Conservation (phyloP, 2,113 vertebrate genomes). For the Thymallus thymallus region DNA sequence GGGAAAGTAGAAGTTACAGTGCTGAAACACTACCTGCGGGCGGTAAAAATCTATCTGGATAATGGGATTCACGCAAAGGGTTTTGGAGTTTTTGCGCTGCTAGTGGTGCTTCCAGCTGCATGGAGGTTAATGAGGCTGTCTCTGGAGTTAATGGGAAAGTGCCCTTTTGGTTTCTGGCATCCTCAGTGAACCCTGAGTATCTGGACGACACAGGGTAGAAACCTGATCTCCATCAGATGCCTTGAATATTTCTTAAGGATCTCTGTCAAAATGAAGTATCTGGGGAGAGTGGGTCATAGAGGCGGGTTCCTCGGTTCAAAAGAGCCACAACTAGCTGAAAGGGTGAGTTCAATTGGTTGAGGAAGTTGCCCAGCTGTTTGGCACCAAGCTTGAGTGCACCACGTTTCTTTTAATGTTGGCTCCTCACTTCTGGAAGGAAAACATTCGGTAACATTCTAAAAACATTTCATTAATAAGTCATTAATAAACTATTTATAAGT, state of each 20-base stretch:
- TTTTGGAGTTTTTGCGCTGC: neutral
- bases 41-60: neutral
- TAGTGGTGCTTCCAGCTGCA: neutral
- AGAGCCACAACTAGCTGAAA: neutral
- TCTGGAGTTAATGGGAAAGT: conserved; percentile 16
- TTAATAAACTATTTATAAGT: too few relatives aligned
- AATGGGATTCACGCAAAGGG: neutral
- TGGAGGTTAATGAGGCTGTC: conserved; percentile 16
- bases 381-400: neutral
- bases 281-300: neutral
- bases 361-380: neutral
- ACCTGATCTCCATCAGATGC: conserved; percentile 29
- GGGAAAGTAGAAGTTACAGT: too few relatives aligned
- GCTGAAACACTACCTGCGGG: too few relatives aligned
- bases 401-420: neutral
- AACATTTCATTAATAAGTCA: too few relatives aligned
- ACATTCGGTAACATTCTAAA: too few relatives aligned
- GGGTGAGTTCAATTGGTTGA: neutral
- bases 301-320: neutral
- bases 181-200: conserved; percentile 33
- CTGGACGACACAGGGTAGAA: conserved; percentile 18
- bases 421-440: neutral
- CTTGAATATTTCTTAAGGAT: conserved; percentile 29
- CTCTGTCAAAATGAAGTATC: conserved; percentile 37
- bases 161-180: conserved; percentile 22